Percentiles rank a stretch among this genome's conserved stretches.
Evolutionary conservation across 2,888 invertebrate genomes (phyloP).

Genomic region (Cephus nigrinus): DNA sequence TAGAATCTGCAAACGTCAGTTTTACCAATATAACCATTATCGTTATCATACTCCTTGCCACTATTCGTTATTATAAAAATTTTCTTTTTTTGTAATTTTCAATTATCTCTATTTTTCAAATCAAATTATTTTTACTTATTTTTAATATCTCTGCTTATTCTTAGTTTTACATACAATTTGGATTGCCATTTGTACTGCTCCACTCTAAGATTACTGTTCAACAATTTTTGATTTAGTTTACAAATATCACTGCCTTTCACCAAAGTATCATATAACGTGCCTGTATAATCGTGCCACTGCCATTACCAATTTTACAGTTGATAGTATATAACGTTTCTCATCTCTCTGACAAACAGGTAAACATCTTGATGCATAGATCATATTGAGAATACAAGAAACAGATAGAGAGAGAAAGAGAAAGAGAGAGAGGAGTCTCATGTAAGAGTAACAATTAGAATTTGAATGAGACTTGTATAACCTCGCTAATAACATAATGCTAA

Average conservation of each 20-base stretch:
- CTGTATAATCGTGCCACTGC: background rate
- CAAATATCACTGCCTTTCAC: background rate
- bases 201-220: background rate
- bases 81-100: background rate
- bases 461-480: background rate
- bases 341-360: background rate
- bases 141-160: background rate
- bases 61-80: conserved; percentile 37
- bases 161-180: background rate
- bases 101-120: background rate
- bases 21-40: conserved; percentile 61
- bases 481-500: background rate
- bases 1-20: conserved; percentile 67
- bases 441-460: background rate
- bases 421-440: background rate
- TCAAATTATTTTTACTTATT: background rate
- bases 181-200: background rate
- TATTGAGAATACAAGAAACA: background rate
- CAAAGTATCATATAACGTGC: background rate
- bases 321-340: background rate
- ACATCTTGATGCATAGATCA: background rate
- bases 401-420: background rate
- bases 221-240: background rate
- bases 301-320: background rate
- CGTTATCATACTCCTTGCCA: conserved; percentile 55